Evolutionary conservation across 2,888 invertebrate genomes (phyloP).

Genomic region (Beris morrisii): DNA sequence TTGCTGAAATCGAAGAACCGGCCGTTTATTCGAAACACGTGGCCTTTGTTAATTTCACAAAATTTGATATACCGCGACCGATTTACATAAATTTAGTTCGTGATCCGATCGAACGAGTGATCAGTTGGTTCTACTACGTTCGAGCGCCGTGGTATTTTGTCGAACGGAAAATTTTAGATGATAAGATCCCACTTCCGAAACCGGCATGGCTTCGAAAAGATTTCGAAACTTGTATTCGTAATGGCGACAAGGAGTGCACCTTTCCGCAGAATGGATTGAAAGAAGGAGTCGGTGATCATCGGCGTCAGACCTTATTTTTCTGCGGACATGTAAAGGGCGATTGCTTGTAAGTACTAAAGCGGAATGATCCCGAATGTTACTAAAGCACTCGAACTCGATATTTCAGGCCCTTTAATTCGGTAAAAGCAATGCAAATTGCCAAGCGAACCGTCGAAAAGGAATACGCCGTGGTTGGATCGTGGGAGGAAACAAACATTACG

Average conservation of each 20-base stretch:
- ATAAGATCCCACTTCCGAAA: conserved; percentile 52
- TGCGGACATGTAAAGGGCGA: conserved; percentile 71
- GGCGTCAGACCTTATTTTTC: conserved; percentile 80
- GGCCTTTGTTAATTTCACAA: conserved; percentile 81
- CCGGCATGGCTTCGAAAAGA: conserved; percentile 57
- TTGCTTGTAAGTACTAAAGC: conserved; percentile 40
- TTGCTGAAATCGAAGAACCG: conserved; percentile 72
- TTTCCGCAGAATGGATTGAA: conserved; percentile 75
- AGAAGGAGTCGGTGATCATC: conserved; percentile 80
- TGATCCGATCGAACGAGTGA: conserved; percentile 82
- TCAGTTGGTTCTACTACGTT: conserved; percentile 89
- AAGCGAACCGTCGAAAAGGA: conserved; percentile 83
- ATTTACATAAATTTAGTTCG: conserved; percentile 84
- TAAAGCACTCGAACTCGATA: not conserved
- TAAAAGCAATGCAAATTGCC: conserved; percentile 77
- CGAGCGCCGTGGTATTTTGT: conserved; percentile 87
- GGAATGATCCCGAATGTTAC: no score
- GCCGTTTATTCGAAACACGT: conserved; percentile 83
- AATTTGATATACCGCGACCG: conserved; percentile 72
- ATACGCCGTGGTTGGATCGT: conserved; percentile 85
- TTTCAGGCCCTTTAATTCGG: conserved; percentile 78
- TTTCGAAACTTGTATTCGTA: conserved; percentile 77
- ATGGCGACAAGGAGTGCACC: conserved; percentile 76
- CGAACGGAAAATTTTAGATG: conserved; percentile 59
- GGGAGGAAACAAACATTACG: conserved; percentile 85